phyloP scores from a whole-genome alignment of 2,888 invertebrate species.

The Morpho helenor region DNA sequence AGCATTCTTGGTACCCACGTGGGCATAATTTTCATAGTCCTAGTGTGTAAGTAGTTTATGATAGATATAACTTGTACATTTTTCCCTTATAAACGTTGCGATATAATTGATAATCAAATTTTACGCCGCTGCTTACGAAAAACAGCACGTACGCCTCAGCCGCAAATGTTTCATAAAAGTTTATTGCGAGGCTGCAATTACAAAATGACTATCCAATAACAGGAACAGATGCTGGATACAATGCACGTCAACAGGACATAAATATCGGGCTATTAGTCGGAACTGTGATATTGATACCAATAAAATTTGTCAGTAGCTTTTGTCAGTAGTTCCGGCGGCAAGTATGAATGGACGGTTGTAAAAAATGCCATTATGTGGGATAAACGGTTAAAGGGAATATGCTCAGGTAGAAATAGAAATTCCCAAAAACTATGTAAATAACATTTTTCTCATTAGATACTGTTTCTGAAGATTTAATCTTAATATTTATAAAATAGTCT shows the following conservation, averaged over 20 bases:
- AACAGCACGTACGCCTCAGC: not conserved
- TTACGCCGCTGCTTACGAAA: not conserved
- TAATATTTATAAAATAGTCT: too few relatives aligned
- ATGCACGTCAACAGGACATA: constrained; percentile 62
- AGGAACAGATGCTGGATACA: constrained; percentile 34
- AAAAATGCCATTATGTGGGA: constrained; percentile 46
- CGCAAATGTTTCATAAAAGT: constrained; percentile 13
- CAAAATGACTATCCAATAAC: constrained; percentile 24
- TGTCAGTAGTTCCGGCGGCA: constrained; percentile 70
- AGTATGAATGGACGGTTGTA: constrained; percentile 39
- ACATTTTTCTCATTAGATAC: not conserved
- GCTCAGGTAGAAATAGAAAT: constrained; percentile 60
- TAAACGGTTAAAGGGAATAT: constrained; percentile 55
- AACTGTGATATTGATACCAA: constrained; percentile 70
- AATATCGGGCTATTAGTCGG: constrained; percentile 71
- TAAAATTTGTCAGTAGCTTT: constrained; percentile 61
- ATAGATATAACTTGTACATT: too few relatives aligned
- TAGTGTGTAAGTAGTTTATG: too few relatives aligned
- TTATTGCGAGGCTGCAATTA: constrained; percentile 20
- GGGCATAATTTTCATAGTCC: too few relatives aligned
- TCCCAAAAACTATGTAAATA: not conserved
- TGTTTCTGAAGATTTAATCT: too few relatives aligned
- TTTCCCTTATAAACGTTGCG: not conserved
- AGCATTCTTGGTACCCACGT: too few relatives aligned
- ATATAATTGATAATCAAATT: not conserved